Base-by-base conservation (phyloP, 1,140 invertebrate genomes). In the Cheumatopsyche charites region DNA sequence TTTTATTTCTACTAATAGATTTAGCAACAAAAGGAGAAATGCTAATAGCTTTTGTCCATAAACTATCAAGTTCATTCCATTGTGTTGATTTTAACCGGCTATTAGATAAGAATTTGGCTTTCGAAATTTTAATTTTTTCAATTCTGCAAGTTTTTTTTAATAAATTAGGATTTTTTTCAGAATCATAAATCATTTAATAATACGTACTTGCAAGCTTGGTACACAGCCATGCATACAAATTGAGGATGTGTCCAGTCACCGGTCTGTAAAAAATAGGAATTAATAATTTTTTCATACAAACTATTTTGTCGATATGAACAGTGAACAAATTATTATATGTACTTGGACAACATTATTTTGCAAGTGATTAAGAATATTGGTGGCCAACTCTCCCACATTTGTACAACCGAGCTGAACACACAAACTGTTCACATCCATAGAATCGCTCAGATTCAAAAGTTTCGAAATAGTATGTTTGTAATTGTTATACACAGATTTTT, bases 331-430 rank as follows among this genome's bases (percentile, higher is more conserved):
- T 42, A 42, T 42, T 42, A 6, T 42, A 6, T 42, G 41, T 12
- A 77, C 70, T 58, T 77, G 75, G 15, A 49, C 70, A 71, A 77
- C 68, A 17, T 68, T 45, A 11, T 77, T 45, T 70, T 76, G 72
- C 43, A 78, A 80, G 62, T 75, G 76, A 6, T 68, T 15, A 9
- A 79, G 58, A 66, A 80, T 79, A 29, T 71, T 55, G 26, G 76
- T 68, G 23, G 79, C 79, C 25, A 75, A 29, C n/a, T 77, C 75
- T 63, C 77, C 73, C 5, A 76, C 75, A 26, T 72, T 58, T 25
- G 5, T 76, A 73, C 79, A 81, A 43, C 78, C 76, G 6, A 78
- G 67, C 25, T 78, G 77, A n/a, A 81, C 77, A 72, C 79, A 80
- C 21, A 78, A 43, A 49, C 80, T 76, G 62, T 77, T 74, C 21